Evolutionary conservation across 2,113 vertebrate genomes (phyloP).

Genomic region (Nycticryphes semicollaris): DNA sequence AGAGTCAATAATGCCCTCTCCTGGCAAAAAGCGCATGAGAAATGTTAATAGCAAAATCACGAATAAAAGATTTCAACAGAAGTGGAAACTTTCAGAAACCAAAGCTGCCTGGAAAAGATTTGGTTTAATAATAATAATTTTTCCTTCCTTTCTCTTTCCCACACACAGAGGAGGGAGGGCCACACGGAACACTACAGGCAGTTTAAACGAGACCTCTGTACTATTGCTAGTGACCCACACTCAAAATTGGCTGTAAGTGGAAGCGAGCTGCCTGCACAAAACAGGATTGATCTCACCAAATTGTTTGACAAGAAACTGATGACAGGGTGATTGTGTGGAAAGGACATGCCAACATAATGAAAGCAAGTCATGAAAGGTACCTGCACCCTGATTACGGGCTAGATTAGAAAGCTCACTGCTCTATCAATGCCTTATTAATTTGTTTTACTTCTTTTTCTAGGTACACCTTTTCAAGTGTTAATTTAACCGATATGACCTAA

Average conservation of each 20-base stretch:
- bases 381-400: background rate
- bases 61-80: background rate
- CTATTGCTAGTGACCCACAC: background rate
- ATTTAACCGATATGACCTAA: slow-evolving; percentile 1
- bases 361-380: background rate
- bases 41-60: background rate
- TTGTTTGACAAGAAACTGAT: background rate
- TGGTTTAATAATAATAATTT: background rate
- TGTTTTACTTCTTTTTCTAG: background rate
- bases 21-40: background rate
- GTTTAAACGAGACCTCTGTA: background rate
- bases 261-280: background rate
- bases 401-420: background rate
- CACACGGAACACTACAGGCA: background rate
- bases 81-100: background rate
- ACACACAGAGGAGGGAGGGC: background rate
- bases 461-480: background rate
- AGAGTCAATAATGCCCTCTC: slow-evolving; percentile 33
- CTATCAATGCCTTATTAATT: background rate
- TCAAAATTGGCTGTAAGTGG: background rate
- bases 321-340: background rate
- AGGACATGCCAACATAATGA: background rate
- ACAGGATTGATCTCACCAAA: background rate
- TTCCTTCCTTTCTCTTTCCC: background rate
- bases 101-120: background rate